Percentiles rank a stretch among this genome's conserved stretches.
Conservation (phyloP, 2,113 vertebrate genomes). For the Oryzias melastigma region DNA sequence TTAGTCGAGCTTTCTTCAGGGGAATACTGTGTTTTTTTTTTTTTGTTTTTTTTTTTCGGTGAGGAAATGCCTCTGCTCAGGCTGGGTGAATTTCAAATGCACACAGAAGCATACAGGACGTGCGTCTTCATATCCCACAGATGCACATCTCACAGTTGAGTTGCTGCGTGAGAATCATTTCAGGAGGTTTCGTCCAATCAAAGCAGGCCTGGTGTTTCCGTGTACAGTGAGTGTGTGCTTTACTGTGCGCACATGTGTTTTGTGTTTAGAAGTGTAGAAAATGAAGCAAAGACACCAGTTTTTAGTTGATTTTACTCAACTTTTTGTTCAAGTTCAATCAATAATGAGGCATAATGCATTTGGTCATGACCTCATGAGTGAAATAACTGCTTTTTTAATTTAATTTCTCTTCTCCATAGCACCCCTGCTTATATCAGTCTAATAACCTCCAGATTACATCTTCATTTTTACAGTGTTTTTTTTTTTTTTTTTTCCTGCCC, state of each 20-base stretch:
- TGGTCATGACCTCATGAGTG: too few species aligned
- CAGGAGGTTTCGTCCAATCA: conserved; percentile 49
- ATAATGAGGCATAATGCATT: conserved; percentile 8
- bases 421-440: too few species aligned
- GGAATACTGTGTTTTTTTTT: conserved; percentile 5
- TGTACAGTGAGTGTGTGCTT: not conserved
- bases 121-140: conserved; percentile 35
- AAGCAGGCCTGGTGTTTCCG: conserved; percentile 44
- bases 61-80: conserved; percentile 44
- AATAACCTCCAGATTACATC: too few species aligned
- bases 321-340: too few species aligned
- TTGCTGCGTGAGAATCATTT: conserved; percentile 61
- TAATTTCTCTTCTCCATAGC: not conserved
- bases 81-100: conserved; percentile 52
- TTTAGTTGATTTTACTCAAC: not conserved
- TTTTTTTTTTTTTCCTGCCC: too few species aligned
- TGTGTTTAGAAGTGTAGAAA: not conserved
- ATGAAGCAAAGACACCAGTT: not conserved
- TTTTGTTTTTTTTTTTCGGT: conserved; percentile 32
- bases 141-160: conserved; percentile 48
- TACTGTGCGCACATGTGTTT: too few species aligned
- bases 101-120: conserved; percentile 15
- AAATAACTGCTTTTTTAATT: not conserved
- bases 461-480: too few species aligned
- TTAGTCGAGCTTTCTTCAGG: conserved; percentile 50